These are phyloP conservation scores for Apomyelois bistriatella DNA, from an alignment of 2,888 invertebrate genomes.

Conservation along the genomic window DNA sequence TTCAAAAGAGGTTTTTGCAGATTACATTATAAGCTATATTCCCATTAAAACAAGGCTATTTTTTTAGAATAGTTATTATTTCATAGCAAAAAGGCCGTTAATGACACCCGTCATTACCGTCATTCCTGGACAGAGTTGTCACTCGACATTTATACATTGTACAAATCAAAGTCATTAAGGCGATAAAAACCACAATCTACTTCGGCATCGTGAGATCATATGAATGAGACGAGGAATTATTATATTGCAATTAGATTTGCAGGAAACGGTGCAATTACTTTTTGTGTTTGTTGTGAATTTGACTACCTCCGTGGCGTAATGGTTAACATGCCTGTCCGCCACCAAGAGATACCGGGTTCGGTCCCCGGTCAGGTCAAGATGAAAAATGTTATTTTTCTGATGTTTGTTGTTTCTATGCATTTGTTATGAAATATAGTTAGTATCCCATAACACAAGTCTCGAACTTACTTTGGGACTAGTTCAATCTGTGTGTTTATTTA, in stretches of 20 bases:
- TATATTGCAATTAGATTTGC: not conserved
- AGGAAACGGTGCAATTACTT: not conserved
- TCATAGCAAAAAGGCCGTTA: constrained; percentile 43
- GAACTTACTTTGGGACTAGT: too few relatives aligned
- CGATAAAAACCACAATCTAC: not conserved
- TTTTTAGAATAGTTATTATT: constrained; percentile 18
- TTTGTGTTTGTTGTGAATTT: not conserved
- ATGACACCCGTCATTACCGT: constrained; percentile 38
- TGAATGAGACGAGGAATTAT: not conserved
- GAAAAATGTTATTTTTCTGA: too few relatives aligned
- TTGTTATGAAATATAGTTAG: too few relatives aligned
- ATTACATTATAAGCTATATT: not conserved
- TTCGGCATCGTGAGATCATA: not conserved
- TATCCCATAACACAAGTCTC: too few relatives aligned
- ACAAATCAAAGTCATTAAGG: constrained; percentile 9
- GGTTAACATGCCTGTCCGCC: too few relatives aligned
- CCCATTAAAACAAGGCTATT: constrained; percentile 23
- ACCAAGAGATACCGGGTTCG: too few relatives aligned
- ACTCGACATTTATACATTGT: constrained; percentile 26
- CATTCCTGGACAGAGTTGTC: constrained; percentile 45
- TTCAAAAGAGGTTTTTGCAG: not conserved
- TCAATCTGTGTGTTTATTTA: too few relatives aligned
- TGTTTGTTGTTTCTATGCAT: too few relatives aligned
- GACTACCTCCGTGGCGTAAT: too few relatives aligned
- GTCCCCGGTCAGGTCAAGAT: too few relatives aligned